Base-by-base conservation (phyloP, 2,113 vertebrate species). In the Marcusenius ussheri region DNA sequence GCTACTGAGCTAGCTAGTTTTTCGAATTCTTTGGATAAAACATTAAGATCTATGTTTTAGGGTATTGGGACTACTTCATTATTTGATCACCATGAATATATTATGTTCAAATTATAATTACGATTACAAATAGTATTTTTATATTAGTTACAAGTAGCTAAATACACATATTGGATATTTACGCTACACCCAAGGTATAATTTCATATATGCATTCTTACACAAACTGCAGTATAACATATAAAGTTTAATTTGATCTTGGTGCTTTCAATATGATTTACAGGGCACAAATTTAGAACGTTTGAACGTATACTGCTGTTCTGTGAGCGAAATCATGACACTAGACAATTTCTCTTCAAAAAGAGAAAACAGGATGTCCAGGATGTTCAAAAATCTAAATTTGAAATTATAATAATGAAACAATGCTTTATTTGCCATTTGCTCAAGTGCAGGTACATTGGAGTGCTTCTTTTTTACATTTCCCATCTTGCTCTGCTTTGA, bases 1-100 rank as follows among this genome's bases (percentile, higher is more conserved):
- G 35, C 9, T 46, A 89, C 19, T 85, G 89, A 62, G 58, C 56
- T 89, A 89, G 80, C 80, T 89, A 89, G 49, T 84, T 46, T 45
- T 51, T 77, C 2, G 9, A 74, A 89, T 53, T 19, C 13, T 42
- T 21, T 53, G 35, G 31, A 35, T 39, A 42, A 80, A 80, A 42
- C 50, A 27, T 49, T 86, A 31, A 27, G 83, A 27, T 49, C 46
- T 27, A 86, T 86, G 24, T 50, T 47, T 86, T 50, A 27, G 83
- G 24, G 5, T 49, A 86, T 49, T 49, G 10, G 21, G 24, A 24
- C 31, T 53, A 86, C 84, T 56, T 87, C 21, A 49, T 53, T 49
- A 51, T 31, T 77, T 80, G 6, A 80, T 80, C 9, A 80, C 15
- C 35, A 80, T 87, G 50, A 87, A 19, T 53, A 56, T 42, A 9